phyloP scores from a whole-genome alignment of 2,113 vertebrate species.

The Tetraodon nigroviridis region DNA sequence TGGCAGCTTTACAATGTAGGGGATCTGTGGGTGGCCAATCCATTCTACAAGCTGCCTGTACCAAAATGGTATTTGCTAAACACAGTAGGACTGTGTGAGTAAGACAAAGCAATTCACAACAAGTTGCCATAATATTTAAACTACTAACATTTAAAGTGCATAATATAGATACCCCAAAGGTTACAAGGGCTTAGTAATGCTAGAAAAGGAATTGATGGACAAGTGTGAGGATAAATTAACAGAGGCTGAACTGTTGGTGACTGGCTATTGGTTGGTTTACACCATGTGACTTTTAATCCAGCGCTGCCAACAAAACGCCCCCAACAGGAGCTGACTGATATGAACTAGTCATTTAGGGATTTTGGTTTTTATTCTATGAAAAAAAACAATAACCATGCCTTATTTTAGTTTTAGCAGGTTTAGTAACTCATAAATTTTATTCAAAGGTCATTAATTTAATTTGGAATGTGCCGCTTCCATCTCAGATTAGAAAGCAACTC shows the following conservation, averaged over 20 bases:
- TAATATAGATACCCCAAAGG: no score
- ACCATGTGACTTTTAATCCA: no score
- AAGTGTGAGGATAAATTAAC: no score
- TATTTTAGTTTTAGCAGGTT: not conserved
- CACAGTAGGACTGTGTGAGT: constrained; percentile 30
- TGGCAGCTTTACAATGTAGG: constrained; percentile 66
- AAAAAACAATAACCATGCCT: no score
- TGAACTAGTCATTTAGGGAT: no score
- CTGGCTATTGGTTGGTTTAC: no score
- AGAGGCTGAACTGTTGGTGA: no score
- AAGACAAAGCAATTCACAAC: constrained; percentile 6
- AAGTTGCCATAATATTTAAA: not conserved
- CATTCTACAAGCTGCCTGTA: constrained; percentile 51
- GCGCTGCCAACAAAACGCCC: no score
- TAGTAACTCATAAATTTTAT: constrained; percentile 19
- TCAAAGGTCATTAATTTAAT: constrained; percentile 45
- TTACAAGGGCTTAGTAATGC: no score
- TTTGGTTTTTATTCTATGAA: no score
- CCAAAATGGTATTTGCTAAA: constrained; percentile 61
- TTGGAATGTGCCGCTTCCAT: constrained; percentile 21
- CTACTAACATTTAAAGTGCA: not conserved
- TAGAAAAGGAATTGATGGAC: no score
- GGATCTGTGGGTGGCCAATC: constrained; percentile 59
- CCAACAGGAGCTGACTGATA: no score
- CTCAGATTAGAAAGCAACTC: constrained; percentile 34